These are phyloP conservation scores for Lasioglossum marginatum DNA, from an alignment of 2,888 invertebrate species.

Conservation along the genomic window DNA sequence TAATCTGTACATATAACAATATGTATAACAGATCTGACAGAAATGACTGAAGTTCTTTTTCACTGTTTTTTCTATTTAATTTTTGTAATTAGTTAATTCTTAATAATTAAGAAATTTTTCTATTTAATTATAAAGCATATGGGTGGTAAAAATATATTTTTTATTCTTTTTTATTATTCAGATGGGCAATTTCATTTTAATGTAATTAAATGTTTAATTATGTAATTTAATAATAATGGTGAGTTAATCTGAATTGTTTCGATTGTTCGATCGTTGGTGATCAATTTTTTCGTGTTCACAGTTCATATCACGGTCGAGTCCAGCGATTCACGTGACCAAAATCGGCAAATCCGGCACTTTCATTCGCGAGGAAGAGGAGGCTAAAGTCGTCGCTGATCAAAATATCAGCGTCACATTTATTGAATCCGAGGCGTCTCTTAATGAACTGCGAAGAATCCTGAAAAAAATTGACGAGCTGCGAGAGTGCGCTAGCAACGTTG, in stretches of 20 bases:
- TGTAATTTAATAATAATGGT: not conserved
- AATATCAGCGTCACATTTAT: not conserved
- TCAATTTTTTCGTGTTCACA: not conserved
- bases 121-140: not conserved
- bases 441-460: not conserved
- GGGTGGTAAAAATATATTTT: not conserved
- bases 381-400: not conserved
- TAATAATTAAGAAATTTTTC: too few species aligned
- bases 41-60: not conserved
- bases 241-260: not conserved
- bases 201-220: too few species aligned
- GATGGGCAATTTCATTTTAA: not conserved
- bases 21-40: not conserved
- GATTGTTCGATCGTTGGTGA: not conserved
- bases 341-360: conserved; percentile 63
- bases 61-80: not conserved
- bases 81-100: too few species aligned
- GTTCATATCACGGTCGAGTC: conserved; percentile 49
- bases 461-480: conserved; percentile 51
- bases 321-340: conserved; percentile 13
- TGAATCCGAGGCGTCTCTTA: rapidly evolving
- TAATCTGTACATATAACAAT: too few species aligned
- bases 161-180: not conserved
- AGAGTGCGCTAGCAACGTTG: conserved; percentile 39
- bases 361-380: conserved; percentile 31